These are phyloP conservation scores for Lycophotia porphyrea DNA, from an alignment of 2,888 invertebrate species.

Conservation along the genomic window DNA sequence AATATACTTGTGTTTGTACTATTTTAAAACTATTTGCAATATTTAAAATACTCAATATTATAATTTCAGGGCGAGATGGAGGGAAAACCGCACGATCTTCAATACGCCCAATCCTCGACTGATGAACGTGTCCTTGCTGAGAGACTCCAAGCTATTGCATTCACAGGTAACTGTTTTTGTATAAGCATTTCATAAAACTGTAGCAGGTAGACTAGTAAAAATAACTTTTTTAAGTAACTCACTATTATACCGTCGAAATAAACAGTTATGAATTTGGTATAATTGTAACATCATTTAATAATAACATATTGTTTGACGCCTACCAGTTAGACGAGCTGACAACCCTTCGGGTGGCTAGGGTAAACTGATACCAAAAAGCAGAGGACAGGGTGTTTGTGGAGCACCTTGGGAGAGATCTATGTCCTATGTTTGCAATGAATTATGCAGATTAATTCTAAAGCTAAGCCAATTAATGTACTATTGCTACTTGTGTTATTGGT, in stretches of 20 bases:
- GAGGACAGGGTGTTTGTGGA: no score
- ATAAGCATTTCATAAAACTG: neutral
- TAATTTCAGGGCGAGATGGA: constrained; percentile 95
- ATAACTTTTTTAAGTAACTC: neutral
- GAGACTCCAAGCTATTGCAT: constrained; percentile 95
- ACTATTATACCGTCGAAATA: neutral
- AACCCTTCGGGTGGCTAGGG: no score
- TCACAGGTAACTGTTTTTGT: constrained; percentile 82
- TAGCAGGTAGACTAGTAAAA: neutral
- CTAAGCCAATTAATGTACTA: neutral
- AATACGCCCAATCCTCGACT: constrained; percentile 98
- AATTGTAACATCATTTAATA: no score
- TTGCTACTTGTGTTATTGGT: neutral
- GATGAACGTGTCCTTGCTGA: constrained; percentile 96
- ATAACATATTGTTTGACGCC: no score
- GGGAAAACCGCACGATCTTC: constrained; percentile 97
- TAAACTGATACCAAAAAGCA: no score
- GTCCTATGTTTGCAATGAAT: no score
- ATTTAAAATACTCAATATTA: neutral
- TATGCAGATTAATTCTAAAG: no score
- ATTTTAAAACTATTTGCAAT: neutral
- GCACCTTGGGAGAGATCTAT: no score
- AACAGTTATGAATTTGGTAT: neutral
- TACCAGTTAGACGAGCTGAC: no score
- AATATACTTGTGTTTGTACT: neutral